Evolutionary conservation across 1,140 invertebrate genomes (phyloP), one percentile per base, ranked within the genome.

Genomic region (Rhyzopertha dominica): DNA sequence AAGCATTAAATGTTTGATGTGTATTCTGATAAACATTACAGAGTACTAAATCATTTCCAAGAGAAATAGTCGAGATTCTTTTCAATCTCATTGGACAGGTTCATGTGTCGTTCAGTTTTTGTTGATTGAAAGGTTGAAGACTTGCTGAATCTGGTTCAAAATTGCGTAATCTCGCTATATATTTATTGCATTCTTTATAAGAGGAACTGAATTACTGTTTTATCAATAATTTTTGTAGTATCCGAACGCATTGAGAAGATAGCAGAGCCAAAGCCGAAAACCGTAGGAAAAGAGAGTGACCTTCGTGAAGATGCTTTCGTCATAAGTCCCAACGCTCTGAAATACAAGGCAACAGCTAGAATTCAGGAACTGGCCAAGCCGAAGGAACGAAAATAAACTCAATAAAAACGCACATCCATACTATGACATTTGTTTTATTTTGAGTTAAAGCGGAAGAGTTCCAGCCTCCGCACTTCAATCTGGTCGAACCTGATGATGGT

Each of bases 361-460:
- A 70, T 72, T 25, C 53, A 69, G 28, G 68, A 71, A 42, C 43
- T 74, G 43, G 69, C 71, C 18, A 71, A 71, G 49, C 70, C 71
- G 2, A 36, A 43, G 3, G 59, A 61, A 49, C 43, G 60, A 43
- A 40, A 58, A 16, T 54, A 51, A 56, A n/a, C n/a, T n/a, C n/a
- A n/a, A n/a, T n/a, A n/a, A n/a, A n/a, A n/a, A n/a, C n/a, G n/a
- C n/a, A n/a, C n/a, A n/a, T n/a, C n/a, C n/a, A n/a, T n/a, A n/a
- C n/a, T n/a, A n/a, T n/a, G n/a, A n/a, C n/a, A n/a, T n/a, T n/a
- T n/a, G n/a, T n/a, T n/a, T n/a, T n/a, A n/a, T n/a, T n/a, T n/a
- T n/a, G n/a, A n/a, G n/a, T n/a, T n/a, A n/a, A n/a, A n/a, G n/a
- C n/a, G n/a, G n/a, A n/a, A n/a, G n/a, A n/a, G n/a, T n/a, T n/a